These are phyloP conservation scores for Chiloscyllium plagiosum DNA, from an alignment of 2,113 vertebrate genomes.

Conservation along the genomic window DNA sequence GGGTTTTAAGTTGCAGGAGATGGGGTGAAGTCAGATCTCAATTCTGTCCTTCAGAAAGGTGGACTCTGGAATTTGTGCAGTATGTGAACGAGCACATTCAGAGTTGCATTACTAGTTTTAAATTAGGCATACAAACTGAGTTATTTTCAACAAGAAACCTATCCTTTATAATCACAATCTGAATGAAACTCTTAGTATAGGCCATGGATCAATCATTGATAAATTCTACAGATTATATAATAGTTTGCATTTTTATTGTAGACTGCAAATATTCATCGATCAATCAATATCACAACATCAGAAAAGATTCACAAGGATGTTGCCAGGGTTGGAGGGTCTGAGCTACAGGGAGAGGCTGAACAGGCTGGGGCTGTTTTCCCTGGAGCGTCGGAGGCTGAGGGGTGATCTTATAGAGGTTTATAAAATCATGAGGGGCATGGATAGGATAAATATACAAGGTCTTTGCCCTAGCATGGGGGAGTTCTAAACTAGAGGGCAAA, in stretches of 20 bases:
- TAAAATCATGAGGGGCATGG: too few species aligned
- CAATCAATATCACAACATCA: neutral
- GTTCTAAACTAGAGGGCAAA: too few species aligned
- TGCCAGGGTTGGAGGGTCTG: too few species aligned
- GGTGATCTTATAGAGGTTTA: too few species aligned
- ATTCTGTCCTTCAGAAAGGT: neutral
- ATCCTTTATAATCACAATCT: neutral
- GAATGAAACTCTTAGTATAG: neutral
- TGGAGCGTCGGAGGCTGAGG: too few species aligned
- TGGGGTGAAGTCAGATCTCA: neutral
- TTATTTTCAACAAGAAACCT: neutral
- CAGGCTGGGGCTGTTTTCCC: too few species aligned
- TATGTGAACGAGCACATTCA: too few species aligned
- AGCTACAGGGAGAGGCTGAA: too few species aligned
- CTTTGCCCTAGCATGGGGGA: too few species aligned
- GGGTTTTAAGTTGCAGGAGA: neutral
- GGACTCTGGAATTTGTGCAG: neutral
- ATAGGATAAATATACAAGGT: too few species aligned
- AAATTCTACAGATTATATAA: neutral
- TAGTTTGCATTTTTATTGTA: neutral
- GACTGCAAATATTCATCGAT: neutral
- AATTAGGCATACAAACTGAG: neutral
- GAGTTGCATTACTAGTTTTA: neutral
- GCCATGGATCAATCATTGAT: neutral
- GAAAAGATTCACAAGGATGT: too few species aligned